A percentile compares a stretch with the other conserved stretches of the same genome.
Conservation (phyloP, 2,113 vertebrate species). For the Lathamus discolor region DNA sequence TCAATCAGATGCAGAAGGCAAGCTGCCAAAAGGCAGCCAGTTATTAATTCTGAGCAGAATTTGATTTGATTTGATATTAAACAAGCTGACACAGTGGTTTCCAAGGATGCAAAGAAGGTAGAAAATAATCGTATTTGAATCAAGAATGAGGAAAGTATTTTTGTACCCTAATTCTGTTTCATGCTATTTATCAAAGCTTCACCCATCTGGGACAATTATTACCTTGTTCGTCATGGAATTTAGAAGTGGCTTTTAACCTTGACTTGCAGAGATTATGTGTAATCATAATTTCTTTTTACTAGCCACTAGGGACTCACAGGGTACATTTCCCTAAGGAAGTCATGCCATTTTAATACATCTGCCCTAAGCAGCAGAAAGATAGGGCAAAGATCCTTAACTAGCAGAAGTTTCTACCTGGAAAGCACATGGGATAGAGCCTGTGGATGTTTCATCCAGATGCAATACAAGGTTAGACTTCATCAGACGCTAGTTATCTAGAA, state of each 20-base stretch:
- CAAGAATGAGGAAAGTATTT: neutral
- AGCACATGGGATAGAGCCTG: neutral
- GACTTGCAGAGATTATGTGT: neutral
- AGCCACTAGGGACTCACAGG: neutral
- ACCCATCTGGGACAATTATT: neutral
- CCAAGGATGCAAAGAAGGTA: neutral
- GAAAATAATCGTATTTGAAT: neutral
- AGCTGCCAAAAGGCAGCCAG: neutral
- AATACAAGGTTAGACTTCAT: neutral
- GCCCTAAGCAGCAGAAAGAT: neutral
- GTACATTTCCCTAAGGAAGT: neutral
- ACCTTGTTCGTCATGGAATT: neutral
- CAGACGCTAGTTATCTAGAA: neutral
- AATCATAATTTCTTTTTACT: neutral
- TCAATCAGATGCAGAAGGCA: neutral
- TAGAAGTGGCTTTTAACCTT: neutral
- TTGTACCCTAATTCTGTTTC: neutral
- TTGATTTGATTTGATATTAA: neutral
- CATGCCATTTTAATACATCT: neutral
- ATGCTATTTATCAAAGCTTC: neutral
- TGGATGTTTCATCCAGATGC: neutral
- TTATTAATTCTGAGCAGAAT: slow-evolving; percentile 8
- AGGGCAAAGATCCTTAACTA: neutral
- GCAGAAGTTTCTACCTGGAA: neutral
- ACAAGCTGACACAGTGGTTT: slow-evolving; percentile 1